Conservation (phyloP, 2,888 invertebrate species). For the Campoplex capitator region DNA sequence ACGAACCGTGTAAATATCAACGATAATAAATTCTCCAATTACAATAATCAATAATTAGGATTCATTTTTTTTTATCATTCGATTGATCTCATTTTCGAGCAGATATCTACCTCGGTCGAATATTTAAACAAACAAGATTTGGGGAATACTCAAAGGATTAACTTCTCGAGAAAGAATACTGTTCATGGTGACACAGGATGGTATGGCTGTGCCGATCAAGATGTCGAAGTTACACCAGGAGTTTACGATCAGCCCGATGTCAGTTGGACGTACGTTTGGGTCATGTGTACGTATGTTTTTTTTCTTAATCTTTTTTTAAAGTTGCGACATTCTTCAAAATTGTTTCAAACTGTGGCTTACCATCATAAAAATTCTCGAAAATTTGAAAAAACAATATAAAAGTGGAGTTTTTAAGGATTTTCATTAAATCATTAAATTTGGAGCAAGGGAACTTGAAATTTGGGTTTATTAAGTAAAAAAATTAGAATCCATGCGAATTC, state of each 20-base stretch:
- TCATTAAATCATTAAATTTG: neutral
- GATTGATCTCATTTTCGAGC: neutral
- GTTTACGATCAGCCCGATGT: conserved; percentile 68
- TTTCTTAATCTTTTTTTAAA: neutral
- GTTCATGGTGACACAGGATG: conserved; percentile 80
- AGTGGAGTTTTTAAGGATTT: neutral
- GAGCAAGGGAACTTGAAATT: neutral
- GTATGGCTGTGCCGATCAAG: conserved; percentile 79
- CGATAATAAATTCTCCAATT: neutral
- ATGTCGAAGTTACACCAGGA: conserved; percentile 61
- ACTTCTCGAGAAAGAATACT: conserved; percentile 71
- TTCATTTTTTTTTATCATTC: neutral
- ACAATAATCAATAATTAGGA: neutral
- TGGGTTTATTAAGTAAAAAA: too few species aligned
- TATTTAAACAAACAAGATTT: conserved; percentile 27
- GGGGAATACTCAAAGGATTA: conserved; percentile 46
- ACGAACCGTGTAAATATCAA: neutral
- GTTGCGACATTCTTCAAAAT: neutral
- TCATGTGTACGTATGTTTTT: conserved; percentile 77
- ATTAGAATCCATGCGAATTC: neutral
- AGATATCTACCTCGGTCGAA: conserved; percentile 70
- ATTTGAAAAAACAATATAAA: too few species aligned
- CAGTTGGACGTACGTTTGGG: conserved; percentile 80
- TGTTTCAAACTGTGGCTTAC: neutral
- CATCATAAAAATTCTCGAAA: neutral